Base-by-base conservation (phyloP, 2,113 vertebrate species). In the Aplodontia rufa region DNA sequence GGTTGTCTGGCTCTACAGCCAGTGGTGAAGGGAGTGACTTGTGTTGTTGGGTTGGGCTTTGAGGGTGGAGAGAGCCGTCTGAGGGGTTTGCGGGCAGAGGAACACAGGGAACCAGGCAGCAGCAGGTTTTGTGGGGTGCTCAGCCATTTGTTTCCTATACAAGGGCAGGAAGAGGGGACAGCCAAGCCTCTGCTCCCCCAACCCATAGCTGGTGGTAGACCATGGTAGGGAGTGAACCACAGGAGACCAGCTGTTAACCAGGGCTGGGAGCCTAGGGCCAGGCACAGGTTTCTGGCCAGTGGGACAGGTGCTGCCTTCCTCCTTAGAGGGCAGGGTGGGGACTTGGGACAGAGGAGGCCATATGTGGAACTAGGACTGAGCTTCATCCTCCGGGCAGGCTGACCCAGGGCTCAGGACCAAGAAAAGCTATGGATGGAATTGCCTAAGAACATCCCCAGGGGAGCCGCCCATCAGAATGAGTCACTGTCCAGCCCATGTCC, bases 321-420 rank as follows among this genome's bases (percentile, higher is more conserved):
- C 37, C 47, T 51, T 58, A 68, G 72, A 80, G 35, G 82, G 10
- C 51, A 62, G 80, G 49, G 75, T 69, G 42, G 88, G 45, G 26
- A 55, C 6, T 47, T 72, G 53, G 76, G 51, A 47, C 47, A 79
- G 75, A 82, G 51, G 55, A 85, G 12, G 60, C 80, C 62, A 8
- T 40, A 12, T 58, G 86, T 80, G 81, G 14, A 55, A 37, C 60
- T 45, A n/a, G 26, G 49, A 68, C 83, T 91, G 64, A 85, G 62
- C 64, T 95, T 71, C 28, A n/a, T 87, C 71, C 62, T 90, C 24
- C 58, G 68, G 71, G 92, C 88, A 87, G 22, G 87, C 93, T 93
- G 94, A 78, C 74, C 91, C n/a, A 2, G 35, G 37, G 84, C 62
- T 90, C 10, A 45, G 87, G 45, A 93, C 42, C 86, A 82, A 94